Evolutionary conservation across 2,113 vertebrate genomes (phyloP), one percentile per base, ranked within the genome.

Genomic region (Petrocephalus zakoni): DNA sequence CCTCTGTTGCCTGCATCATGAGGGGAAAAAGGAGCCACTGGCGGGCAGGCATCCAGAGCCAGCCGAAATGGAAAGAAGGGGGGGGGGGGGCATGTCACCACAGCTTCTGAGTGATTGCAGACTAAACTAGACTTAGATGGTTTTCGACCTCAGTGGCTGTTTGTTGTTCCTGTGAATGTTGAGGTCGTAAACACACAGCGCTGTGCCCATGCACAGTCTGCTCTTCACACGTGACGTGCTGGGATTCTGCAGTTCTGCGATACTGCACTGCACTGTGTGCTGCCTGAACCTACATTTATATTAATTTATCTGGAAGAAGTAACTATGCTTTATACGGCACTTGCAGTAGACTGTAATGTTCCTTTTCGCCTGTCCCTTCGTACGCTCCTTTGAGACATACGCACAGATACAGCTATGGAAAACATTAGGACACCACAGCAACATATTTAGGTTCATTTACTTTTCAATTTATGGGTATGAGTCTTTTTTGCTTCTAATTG

Each of bases 31-130:
- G 25, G 55, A 88, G 21, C 75, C 21, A 83, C 42, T 64, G 83
- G 87, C 55, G 46, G 89, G 89, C 75, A 68, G 42, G 7, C 42
- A 42, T 52, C 56, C 86, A 89, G 81, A 34, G 42, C 87, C 81
- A 87, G 72, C 72, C 55, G 25, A 83, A 37, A 37, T 84, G 86
- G 49, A 85, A 87, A 68, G 11, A 53, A 46, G 37, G 55, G 51
- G 29, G 5, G 11, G 17, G n/a, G 37, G 22, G 22, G 46, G 42
- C 3, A 42, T 42, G 10, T n/a, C 10, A 83, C 47, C 34, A 56
- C 17, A 88, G 86, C n/a, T 46, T 29, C 19, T 10, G n/a, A 25
- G 86, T 81, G 51, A 81, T 58, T 87, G 52, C 88, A 89, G 49
- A 87, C 85, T 89, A 89, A 87, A 56, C 85, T 47, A 42, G 56